These are phyloP conservation scores for Pycnomerus fuliginosus DNA, from an alignment of 2,888 invertebrate genomes.

Conservation along the genomic window DNA sequence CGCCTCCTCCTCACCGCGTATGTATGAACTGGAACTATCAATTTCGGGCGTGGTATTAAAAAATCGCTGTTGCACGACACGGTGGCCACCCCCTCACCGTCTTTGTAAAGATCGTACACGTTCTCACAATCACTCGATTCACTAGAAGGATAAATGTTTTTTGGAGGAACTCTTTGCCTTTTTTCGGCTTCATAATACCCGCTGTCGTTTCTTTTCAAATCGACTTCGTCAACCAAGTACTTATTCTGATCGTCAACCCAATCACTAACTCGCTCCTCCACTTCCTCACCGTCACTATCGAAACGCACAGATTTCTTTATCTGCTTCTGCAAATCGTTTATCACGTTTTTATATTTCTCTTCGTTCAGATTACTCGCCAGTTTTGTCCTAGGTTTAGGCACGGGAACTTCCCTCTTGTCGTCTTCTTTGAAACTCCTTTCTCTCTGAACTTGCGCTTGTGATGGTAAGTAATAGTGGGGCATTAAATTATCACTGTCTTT, in stretches of 20 bases:
- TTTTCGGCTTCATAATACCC: constrained; percentile 48
- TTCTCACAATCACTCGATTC: constrained; percentile 29
- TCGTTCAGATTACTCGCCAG: constrained; percentile 26
- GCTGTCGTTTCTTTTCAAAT: constrained; percentile 43
- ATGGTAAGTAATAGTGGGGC: constrained; percentile 40
- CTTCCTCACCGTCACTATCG: constrained; percentile 27
- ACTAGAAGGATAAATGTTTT: constrained; percentile 43
- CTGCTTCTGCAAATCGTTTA: constrained; percentile 44
- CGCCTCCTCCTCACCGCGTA: constrained; percentile 77
- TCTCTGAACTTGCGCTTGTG: constrained; percentile 28
- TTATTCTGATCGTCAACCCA: constrained; percentile 51
- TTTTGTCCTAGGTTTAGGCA: constrained; percentile 44
- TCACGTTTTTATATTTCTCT: constrained; percentile 36
- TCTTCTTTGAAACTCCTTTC: constrained; percentile 25
- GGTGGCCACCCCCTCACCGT: constrained; percentile 30
- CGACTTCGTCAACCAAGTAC: constrained; percentile 33
- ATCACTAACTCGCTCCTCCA: constrained; percentile 41
- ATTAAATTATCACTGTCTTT: constrained; percentile 34
- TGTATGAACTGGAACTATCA: constrained; percentile 86
- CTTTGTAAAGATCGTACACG: constrained; percentile 42
- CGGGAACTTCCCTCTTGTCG: constrained; percentile 28
- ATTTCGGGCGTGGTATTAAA: constrained; percentile 79
- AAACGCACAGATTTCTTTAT: constrained; percentile 50
- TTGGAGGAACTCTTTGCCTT: constrained; percentile 48
- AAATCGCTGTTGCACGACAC: constrained; percentile 58